Percentiles rank a stretch among this genome's conserved stretches.
Conservation (phyloP, 1,140 invertebrate species). For the Trichonephila inaurata region DNA sequence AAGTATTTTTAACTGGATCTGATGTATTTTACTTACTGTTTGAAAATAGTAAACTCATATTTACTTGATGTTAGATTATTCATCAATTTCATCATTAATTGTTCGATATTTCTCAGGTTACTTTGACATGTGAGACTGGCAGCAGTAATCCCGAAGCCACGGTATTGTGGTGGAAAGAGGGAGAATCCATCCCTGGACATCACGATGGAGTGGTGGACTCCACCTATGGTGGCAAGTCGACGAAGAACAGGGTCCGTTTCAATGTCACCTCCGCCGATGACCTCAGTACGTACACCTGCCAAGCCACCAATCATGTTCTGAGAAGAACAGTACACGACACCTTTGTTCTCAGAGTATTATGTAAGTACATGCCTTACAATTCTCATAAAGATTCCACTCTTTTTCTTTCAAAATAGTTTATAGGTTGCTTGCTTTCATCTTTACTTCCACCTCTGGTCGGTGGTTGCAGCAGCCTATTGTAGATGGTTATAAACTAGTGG, state of each 20-base stretch:
- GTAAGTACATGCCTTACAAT: constrained; percentile 85
- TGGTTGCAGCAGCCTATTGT: too few relatives aligned
- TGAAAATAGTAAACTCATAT: too few relatives aligned
- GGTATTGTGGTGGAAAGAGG: constrained; percentile 94
- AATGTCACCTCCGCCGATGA: constrained; percentile 90
- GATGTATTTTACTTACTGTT: too few relatives aligned
- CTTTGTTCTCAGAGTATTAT: constrained; percentile 91
- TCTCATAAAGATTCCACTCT: too few relatives aligned
- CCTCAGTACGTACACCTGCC: constrained; percentile 92
- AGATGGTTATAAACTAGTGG: too few relatives aligned
- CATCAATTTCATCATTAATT: too few relatives aligned
- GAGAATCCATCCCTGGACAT: constrained; percentile 86
- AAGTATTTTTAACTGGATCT: too few relatives aligned
- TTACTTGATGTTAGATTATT: too few relatives aligned
- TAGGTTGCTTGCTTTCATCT: too few relatives aligned
- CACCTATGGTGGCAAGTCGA: constrained; percentile 90
- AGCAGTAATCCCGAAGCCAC: constrained; percentile 95
- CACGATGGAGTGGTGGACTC: constrained; percentile 88
- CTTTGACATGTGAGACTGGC: constrained; percentile 92
- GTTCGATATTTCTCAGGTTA: constrained; percentile 73
- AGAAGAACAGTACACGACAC: constrained; percentile 92
- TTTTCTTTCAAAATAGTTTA: too few relatives aligned
- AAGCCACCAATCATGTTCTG: constrained; percentile 92
- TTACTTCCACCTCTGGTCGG: too few relatives aligned
- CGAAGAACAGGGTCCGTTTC: constrained; percentile 89